A percentile compares a stretch with the other conserved stretches of the same genome.
These are phyloP conservation scores for Lypha dubia DNA, from an alignment of 2,888 invertebrate species.

Conservation along the genomic window DNA sequence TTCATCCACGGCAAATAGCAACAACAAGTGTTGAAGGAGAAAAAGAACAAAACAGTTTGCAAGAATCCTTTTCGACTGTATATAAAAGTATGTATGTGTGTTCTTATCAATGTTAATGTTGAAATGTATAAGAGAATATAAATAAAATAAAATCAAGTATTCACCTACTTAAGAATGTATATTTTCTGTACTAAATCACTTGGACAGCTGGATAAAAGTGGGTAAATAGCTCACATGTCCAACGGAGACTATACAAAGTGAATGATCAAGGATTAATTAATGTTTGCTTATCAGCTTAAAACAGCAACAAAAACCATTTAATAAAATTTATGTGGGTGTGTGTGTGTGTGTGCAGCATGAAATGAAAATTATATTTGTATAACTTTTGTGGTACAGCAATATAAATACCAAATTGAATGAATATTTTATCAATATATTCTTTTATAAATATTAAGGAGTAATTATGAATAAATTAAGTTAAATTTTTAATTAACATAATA, in stretches of 20 bases:
- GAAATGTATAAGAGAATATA: slow-evolving; percentile 38
- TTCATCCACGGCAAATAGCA: background rate
- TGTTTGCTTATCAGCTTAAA: slow-evolving; percentile 35
- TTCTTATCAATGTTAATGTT: slow-evolving; percentile 25
- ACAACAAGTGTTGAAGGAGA: slow-evolving; percentile 34
- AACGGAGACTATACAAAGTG: slow-evolving; percentile 73
- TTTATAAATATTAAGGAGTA: too few species aligned
- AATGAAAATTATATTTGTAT: slow-evolving; percentile 43
- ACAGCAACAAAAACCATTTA: slow-evolving; percentile 24
- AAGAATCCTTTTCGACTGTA: background rate
- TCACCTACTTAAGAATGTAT: background rate
- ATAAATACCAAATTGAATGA: background rate
- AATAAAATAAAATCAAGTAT: slow-evolving; percentile 29
- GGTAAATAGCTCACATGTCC: slow-evolving; percentile 47
- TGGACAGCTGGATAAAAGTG: slow-evolving; percentile 61
- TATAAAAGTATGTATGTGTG: slow-evolving; percentile 3
- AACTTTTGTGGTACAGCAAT: background rate
- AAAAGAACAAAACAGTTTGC: background rate
- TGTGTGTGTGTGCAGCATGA: background rate
- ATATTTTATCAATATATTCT: too few species aligned
- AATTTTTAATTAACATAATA: too few species aligned
- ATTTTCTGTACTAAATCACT: slow-evolving; percentile 56
- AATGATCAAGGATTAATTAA: slow-evolving; percentile 11
- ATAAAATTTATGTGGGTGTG: slow-evolving; percentile 2
- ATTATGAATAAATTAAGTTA: too few species aligned